A percentile compares a stretch with the other conserved stretches of the same genome.
Conservation (phyloP, 1,140 invertebrate genomes). For the Hesperophylax magnus region DNA sequence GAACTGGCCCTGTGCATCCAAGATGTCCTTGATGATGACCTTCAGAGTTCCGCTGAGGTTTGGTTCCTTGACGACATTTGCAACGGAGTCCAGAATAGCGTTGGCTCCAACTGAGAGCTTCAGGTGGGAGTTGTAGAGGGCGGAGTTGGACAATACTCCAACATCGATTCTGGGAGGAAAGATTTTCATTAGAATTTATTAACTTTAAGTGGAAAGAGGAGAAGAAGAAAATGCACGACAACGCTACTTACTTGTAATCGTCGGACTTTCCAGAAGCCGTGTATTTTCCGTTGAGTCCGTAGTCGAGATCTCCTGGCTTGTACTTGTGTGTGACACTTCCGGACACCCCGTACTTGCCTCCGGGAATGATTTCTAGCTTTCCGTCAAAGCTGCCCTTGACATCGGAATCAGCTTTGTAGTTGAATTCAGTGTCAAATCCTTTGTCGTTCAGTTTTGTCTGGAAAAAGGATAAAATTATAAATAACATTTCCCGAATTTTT, state of each 20-base stretch:
- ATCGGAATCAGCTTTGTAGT: constrained; percentile 69
- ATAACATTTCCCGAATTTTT: neutral
- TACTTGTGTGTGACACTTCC: constrained; percentile 71
- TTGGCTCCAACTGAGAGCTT: constrained; percentile 68
- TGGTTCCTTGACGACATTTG: constrained; percentile 66
- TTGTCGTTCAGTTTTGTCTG: constrained; percentile 70
- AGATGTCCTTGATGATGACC: constrained; percentile 70
- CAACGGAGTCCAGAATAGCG: constrained; percentile 70
- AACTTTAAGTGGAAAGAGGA: too few species aligned
- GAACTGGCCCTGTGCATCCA: constrained; percentile 72
- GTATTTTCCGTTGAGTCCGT: constrained; percentile 62
- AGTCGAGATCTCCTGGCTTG: constrained; percentile 70
- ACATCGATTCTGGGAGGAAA: constrained; percentile 68
- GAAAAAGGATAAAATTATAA: neutral
- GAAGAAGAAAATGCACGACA: too few species aligned
- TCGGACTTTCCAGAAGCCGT: constrained; percentile 62
- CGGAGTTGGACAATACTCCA: constrained; percentile 67
- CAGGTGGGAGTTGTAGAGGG: constrained; percentile 70
- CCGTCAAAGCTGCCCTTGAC: constrained; percentile 76
- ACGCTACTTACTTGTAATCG: constrained; percentile 57
- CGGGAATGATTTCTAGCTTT: constrained; percentile 73
- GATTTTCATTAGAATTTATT: too few species aligned
- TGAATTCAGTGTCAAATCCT: constrained; percentile 71
- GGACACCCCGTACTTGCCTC: constrained; percentile 75
- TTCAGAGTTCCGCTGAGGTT: constrained; percentile 69